phyloP scores from a whole-genome alignment of 2,113 vertebrate species.

The Cyanoramphus novaezelandiae region DNA sequence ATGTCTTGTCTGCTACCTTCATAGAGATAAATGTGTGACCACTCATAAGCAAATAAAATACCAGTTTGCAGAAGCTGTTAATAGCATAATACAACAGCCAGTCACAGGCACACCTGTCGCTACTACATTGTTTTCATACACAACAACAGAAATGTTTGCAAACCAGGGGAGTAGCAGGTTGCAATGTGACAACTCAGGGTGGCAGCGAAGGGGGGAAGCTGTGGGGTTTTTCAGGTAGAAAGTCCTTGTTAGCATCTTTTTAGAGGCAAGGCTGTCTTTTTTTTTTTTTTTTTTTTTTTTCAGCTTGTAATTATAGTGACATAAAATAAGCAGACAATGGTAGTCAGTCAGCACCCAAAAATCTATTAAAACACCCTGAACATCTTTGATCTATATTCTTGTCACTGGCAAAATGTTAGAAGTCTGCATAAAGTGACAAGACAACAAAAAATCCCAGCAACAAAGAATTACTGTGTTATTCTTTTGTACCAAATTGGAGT shows the following conservation, averaged over 20 bases:
- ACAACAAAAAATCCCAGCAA: background rate
- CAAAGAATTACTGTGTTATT: background rate
- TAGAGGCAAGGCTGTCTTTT: background rate
- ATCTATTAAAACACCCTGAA: background rate
- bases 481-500: constrained; percentile 43
- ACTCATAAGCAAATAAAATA: background rate
- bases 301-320: background rate
- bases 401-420: background rate
- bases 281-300: background rate
- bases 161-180: background rate
- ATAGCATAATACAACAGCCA: background rate
- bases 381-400: background rate
- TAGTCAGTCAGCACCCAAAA: background rate
- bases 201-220: accelerated
- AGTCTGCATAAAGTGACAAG: background rate
- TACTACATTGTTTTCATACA: background rate
- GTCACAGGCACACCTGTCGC: background rate
- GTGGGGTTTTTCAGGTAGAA: background rate
- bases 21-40: background rate
- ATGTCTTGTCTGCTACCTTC: background rate
- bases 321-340: background rate
- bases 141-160: background rate
- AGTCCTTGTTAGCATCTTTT: background rate
- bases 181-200: background rate
- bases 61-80: background rate